Base-by-base conservation (phyloP, 1,140 invertebrate genomes). In the Drusus annulatus region DNA sequence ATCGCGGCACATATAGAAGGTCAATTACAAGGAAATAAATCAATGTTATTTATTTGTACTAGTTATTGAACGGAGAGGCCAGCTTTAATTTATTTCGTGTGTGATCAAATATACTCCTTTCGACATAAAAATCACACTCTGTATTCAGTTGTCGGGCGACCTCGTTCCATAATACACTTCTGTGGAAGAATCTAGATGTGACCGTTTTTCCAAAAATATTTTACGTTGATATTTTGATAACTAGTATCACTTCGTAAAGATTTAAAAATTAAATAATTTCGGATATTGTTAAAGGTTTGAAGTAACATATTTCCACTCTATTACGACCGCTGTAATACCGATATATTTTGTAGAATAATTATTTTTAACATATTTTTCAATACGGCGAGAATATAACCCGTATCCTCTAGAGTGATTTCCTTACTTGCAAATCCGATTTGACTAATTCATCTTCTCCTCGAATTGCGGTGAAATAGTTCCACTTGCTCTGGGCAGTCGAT, bases 131-230 rank as follows among this genome's bases (percentile, higher is more conserved):
- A 54, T 7, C 16, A 0, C 16, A 21, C 28, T 63, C 23, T 10
- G 15, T 63, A 63, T 63, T 63, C 60, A 16, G 13, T 13, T 63
- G 54, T 63, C 23, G 3, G 13, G 23, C 15, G 60, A 63, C 60
- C 60, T 63, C 60, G 60, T 63, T 2, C 60, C 23, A 63, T 63
- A 63, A 63, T 21, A 63, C 8, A 56, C 54, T 56, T 56, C 23
- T 28, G 60, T 23, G 60, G 60, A 63, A 28, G 60, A 63, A 25
- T 23, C 23, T 23, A 23, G 60, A 56, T 21, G 54, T 56, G 36
- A 45, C 10, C 36, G 36, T 45, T 45, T 56, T 56, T 17, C 7
- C n/a, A 21, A n/a, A 56, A 17, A 6, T 56, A 0, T n/a, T 56
- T 56, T 5, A 56, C 17, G 54, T n/a, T 17, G 54, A n/a, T 5